Conservation (phyloP, 2,797 vertebrate species). For the Bradypodion pumilum region DNA sequence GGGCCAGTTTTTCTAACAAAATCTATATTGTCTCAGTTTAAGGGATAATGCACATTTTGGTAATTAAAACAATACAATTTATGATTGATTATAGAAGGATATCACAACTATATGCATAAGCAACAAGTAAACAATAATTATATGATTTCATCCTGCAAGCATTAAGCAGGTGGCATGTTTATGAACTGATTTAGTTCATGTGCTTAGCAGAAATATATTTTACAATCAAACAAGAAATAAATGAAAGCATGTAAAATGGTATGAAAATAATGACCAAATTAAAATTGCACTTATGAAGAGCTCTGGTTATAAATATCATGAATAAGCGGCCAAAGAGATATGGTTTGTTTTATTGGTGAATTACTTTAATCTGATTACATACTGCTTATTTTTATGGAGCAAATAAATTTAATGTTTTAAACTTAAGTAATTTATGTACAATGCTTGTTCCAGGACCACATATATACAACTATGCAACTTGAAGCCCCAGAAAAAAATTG, state of each 20-base stretch:
- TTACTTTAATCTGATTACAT: conserved; percentile 49
- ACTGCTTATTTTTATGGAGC: conserved; percentile 49
- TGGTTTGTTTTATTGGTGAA: conserved; percentile 54
- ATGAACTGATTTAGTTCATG: conserved; percentile 33
- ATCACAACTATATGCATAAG: conserved; percentile 11
- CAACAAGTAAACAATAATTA: conserved; percentile 11
- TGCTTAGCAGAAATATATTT: conserved; percentile 46
- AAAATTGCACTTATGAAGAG: conserved; percentile 43
- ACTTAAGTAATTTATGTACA: conserved; percentile 31
- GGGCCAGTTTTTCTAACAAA: conserved; percentile 8
- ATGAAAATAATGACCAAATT: conserved; percentile 55
- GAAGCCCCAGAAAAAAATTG: conserved; percentile 7
- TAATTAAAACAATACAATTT: conserved; percentile 7
- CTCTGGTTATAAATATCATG: conserved; percentile 56
- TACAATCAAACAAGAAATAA: conserved; percentile 38
- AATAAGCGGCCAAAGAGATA: conserved; percentile 25
- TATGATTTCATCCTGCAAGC: conserved; percentile 27
- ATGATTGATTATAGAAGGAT: not conserved
- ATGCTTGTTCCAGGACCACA: conserved; percentile 28
- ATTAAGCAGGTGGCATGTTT: conserved; percentile 19
- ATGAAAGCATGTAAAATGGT: conserved; percentile 39
- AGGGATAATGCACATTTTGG: not conserved
- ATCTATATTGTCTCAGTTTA: not conserved
- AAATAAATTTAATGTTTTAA: conserved; percentile 53
- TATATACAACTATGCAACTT: not conserved